Evolutionary conservation across 2,113 vertebrate genomes (phyloP).

Genomic region (Spea bombifrons): DNA sequence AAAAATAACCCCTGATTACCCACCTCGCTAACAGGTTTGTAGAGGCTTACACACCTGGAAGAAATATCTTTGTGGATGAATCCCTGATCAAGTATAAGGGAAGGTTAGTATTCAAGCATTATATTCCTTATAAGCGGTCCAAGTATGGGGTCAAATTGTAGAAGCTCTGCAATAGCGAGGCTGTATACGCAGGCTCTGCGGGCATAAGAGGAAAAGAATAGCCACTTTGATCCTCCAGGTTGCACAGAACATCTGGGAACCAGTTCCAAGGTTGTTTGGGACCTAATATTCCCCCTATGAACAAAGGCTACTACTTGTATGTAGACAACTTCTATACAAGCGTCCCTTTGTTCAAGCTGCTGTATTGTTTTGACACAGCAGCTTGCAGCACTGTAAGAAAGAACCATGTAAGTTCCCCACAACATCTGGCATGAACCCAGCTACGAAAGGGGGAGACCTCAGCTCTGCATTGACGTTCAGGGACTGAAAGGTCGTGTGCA

Average conservation of each 20-base stretch:
- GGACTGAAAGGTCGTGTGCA: neutral
- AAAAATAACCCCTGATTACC: too few relatives aligned
- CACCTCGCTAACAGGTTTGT: neutral
- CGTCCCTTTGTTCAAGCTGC: too few relatives aligned
- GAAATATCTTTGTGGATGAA: neutral
- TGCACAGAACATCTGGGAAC: too few relatives aligned
- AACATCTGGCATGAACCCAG: too few relatives aligned
- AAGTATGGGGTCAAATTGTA: neutral
- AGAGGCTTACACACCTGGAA: neutral
- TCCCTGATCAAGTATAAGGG: too few relatives aligned
- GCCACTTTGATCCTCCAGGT: too few relatives aligned
- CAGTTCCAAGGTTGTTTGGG: neutral
- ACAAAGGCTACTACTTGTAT: neutral
- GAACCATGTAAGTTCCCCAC: too few relatives aligned
- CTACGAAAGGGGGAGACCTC: too few relatives aligned
- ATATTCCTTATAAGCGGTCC: neutral
- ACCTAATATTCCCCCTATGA: neutral
- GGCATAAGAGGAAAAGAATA: neutral
- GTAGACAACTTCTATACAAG: too few relatives aligned
- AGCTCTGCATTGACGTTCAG: neutral
- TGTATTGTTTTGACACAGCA: too few relatives aligned
- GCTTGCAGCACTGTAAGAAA: neutral
- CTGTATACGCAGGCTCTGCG: neutral
- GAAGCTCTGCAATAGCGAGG: neutral
- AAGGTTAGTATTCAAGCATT: neutral